phyloP scores from a whole-genome alignment of 2,888 invertebrate genomes.

The Steinernema carpocapsae region DNA sequence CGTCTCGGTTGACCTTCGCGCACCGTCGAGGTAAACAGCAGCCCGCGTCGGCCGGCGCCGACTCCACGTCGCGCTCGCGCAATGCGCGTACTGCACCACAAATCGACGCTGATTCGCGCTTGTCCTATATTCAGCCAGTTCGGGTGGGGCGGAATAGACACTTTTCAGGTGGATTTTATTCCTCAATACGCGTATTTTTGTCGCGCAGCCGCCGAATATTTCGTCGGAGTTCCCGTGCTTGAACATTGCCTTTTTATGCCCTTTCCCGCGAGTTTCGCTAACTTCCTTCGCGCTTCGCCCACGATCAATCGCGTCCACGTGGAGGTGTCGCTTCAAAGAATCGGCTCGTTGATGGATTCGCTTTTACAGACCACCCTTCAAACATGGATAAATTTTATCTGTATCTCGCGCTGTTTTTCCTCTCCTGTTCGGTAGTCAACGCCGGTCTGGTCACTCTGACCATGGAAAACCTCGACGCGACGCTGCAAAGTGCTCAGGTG shows the following conservation, averaged over 20 bases:
- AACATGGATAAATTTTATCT: slow-evolving; percentile 31
- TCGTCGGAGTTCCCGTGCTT: not conserved
- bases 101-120: slow-evolving; percentile 26
- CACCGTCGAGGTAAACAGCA: slow-evolving; percentile 25
- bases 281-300: too few species aligned
- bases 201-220: not conserved
- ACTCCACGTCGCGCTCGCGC: slow-evolving; percentile 12
- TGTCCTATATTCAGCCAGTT: slow-evolving; percentile 20
- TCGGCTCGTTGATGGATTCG: too few species aligned
- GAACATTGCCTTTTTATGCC: too few species aligned
- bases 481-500: slow-evolving; percentile 61
- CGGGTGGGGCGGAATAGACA: slow-evolving; percentile 26
- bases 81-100: not conserved
- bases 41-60: slow-evolving; percentile 1
- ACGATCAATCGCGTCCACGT: not conserved
- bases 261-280: too few species aligned
- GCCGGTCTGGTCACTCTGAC: slow-evolving; percentile 51
- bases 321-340: not conserved
- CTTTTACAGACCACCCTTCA: not conserved
- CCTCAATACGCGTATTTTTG: not conserved
- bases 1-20: not conserved
- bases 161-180: slow-evolving; percentile 31
- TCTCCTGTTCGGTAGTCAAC: slow-evolving; percentile 1
- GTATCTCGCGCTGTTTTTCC: slow-evolving; percentile 27
- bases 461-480: slow-evolving; percentile 60